Evolutionary conservation across 2,113 vertebrate genomes (phyloP).

Genomic region (Prolemur simus): DNA sequence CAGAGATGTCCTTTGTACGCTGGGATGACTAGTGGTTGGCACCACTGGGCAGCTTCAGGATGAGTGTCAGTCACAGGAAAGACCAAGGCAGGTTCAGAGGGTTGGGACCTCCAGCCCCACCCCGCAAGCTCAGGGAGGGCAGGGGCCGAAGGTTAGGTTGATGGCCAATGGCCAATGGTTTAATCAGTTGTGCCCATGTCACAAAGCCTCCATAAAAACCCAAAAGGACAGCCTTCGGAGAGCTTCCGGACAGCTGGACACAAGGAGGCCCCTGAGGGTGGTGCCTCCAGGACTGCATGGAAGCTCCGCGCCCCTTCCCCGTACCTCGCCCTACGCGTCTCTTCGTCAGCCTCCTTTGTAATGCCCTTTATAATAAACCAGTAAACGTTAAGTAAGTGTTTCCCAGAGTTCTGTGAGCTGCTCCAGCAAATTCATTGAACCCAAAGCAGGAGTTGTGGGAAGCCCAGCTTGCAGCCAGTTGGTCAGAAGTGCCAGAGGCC

Average conservation of each 20-base stretch:
- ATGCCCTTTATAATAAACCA: background rate
- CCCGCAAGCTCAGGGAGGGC: background rate
- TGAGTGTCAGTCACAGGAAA: background rate
- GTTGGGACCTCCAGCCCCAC: background rate
- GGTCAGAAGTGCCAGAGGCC: background rate
- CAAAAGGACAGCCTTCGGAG: background rate
- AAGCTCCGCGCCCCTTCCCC: background rate
- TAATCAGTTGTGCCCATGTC: background rate
- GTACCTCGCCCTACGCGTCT: background rate
- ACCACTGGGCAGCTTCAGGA: background rate
- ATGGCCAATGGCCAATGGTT: background rate
- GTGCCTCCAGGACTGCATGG: background rate
- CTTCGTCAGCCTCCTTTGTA: background rate
- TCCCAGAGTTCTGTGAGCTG: background rate
- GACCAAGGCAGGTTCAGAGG: background rate
- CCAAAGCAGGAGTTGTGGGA: background rate
- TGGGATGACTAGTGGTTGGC: background rate
- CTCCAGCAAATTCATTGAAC: background rate
- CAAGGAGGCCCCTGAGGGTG: background rate
- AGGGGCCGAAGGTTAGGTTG: background rate
- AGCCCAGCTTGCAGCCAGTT: background rate
- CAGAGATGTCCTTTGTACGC: background rate
- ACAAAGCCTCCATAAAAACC: background rate
- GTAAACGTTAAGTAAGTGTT: background rate
- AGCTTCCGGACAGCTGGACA: background rate